Evolutionary conservation across 2,113 vertebrate species (phyloP).

Genomic region (Gopherus evgoodei): DNA sequence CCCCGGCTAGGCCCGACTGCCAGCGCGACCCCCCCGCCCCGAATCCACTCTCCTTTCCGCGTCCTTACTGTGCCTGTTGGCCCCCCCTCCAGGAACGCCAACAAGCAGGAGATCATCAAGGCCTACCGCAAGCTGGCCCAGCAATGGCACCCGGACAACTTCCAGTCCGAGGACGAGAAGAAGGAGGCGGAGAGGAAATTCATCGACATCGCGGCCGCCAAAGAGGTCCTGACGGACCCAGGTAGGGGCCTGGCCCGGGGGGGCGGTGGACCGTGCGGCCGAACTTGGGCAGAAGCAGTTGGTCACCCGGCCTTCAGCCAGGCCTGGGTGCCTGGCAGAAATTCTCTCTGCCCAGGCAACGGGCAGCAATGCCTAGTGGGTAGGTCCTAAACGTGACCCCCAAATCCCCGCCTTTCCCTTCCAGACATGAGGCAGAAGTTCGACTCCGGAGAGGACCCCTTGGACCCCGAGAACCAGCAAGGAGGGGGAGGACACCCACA

Average conservation of each 20-base stretch:
- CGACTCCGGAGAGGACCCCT: slow-evolving; percentile 85
- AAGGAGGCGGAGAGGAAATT: slow-evolving; percentile 87
- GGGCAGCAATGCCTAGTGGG: neutral
- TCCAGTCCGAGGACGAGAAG: slow-evolving; percentile 83
- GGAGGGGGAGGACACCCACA: slow-evolving; percentile 76
- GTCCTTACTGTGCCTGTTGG: slow-evolving; percentile 59
- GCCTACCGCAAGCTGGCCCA: slow-evolving; percentile 82
- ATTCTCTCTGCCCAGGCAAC: neutral
- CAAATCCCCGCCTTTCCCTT: neutral
- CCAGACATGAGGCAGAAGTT: slow-evolving; percentile 89
- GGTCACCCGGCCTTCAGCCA: too few species aligned
- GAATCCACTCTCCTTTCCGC: neutral
- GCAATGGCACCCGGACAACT: slow-evolving; percentile 88
- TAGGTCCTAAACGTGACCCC: neutral
- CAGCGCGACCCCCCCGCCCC: neutral
- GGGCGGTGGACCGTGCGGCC: too few species aligned
- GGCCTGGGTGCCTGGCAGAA: neutral
- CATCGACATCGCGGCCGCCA: slow-evolving; percentile 86
- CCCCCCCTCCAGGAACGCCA: slow-evolving; percentile 71
- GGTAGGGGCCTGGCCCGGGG: slow-evolving; percentile 55
- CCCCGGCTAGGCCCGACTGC: too few species aligned
- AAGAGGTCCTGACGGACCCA: slow-evolving; percentile 87
- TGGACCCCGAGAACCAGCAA: slow-evolving; percentile 88
- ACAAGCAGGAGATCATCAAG: slow-evolving; percentile 82
- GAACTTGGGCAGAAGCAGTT: too few species aligned